These are phyloP conservation scores for Scotopteryx bipunctaria DNA, from an alignment of 2,888 invertebrate genomes.

Conservation along the genomic window DNA sequence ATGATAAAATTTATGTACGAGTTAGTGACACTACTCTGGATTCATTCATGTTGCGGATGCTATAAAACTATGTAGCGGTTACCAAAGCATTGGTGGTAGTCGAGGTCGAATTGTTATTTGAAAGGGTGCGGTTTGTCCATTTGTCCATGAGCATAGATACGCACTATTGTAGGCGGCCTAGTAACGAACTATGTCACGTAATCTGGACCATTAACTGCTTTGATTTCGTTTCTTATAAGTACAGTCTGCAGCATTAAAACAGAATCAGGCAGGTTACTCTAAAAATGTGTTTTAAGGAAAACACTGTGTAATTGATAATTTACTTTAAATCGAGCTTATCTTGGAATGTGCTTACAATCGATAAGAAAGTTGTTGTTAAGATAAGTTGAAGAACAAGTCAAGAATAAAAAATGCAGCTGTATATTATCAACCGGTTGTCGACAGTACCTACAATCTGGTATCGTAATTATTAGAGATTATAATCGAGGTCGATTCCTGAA, in stretches of 20 bases:
- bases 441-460: not conserved
- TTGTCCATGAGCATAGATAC: slow-evolving; percentile 37
- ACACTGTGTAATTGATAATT: no score
- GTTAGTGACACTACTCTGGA: no score
- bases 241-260: not conserved
- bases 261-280: no score
- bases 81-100: slow-evolving; percentile 9
- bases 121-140: slow-evolving; percentile 55
- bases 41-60: no score
- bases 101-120: slow-evolving; percentile 46
- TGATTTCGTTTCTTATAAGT: not conserved
- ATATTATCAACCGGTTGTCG: no score
- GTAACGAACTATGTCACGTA: slow-evolving; percentile 37
- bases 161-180: slow-evolving; percentile 39
- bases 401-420: no score
- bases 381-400: no score
- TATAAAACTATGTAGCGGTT: not conserved
- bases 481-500: slow-evolving; percentile 20
- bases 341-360: no score
- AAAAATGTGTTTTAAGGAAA: no score
- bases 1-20: no score
- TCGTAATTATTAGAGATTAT: slow-evolving; percentile 6
- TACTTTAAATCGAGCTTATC: no score
- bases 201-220: slow-evolving; percentile 33
- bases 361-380: no score